These are phyloP conservation scores for Phalloptychus januarius DNA, from an alignment of 2,797 vertebrate genomes.

Conservation along the genomic window DNA sequence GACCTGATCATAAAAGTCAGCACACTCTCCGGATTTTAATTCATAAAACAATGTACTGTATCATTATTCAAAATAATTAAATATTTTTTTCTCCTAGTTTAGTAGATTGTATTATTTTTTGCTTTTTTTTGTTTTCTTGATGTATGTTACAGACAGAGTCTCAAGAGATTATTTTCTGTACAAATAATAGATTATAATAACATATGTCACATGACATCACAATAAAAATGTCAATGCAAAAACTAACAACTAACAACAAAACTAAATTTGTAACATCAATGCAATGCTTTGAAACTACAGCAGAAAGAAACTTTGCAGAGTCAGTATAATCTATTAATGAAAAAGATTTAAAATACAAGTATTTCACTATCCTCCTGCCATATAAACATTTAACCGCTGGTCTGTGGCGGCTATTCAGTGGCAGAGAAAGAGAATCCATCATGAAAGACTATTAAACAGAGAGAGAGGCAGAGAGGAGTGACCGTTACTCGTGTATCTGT, in stretches of 20 bases:
- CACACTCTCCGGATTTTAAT: not conserved
- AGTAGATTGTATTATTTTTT: too few relatives aligned
- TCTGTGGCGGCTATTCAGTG: slow-evolving; percentile 16
- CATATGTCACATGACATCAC: not conserved
- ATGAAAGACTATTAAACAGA: slow-evolving; percentile 27
- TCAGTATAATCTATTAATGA: slow-evolving; percentile 23
- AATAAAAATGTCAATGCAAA: not conserved
- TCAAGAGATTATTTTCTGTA: too few relatives aligned
- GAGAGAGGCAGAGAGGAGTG: slow-evolving; percentile 8
- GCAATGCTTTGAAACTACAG: slow-evolving; percentile 7
- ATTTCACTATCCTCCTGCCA: not conserved
- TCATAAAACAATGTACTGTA: not conserved
- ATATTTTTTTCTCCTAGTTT: not conserved
- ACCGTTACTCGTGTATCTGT: slow-evolving; percentile 29
- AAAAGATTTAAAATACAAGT: slow-evolving; percentile 11
- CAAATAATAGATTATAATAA: not conserved
- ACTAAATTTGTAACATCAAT: slow-evolving; percentile 3
- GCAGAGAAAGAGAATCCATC: slow-evolving; percentile 1
- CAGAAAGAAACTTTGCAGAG: slow-evolving; percentile 17
- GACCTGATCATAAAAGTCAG: not conserved
- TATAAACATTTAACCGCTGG: not conserved
- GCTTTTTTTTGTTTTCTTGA: too few relatives aligned
- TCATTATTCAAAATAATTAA: not conserved
- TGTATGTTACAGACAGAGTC: too few relatives aligned
- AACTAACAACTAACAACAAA: too few relatives aligned